Conservation (phyloP, 2,888 invertebrate species). For the Rhagophthalmus giganteus region DNA sequence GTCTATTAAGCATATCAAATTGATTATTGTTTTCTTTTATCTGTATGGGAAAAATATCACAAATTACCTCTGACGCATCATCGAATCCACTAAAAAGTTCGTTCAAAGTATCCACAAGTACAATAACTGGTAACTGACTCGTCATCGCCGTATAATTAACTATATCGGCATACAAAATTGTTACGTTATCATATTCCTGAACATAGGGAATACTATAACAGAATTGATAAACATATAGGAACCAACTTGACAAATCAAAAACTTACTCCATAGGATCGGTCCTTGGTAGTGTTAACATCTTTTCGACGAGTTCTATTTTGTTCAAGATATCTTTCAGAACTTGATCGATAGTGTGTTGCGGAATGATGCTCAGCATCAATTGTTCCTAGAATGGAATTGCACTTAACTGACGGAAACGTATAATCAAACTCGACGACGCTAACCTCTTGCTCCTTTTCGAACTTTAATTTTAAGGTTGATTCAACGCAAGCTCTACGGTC, state of each 20-base stretch:
- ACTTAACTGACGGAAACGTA: too few relatives aligned
- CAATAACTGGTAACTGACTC: slow-evolving; percentile 76
- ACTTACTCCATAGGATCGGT: slow-evolving; percentile 56
- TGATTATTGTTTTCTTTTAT: too few relatives aligned
- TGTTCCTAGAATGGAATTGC: slow-evolving; percentile 69
- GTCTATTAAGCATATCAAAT: too few relatives aligned
- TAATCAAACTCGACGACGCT: too few relatives aligned
- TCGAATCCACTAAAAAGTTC: slow-evolving; percentile 91
- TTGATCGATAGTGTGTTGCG: slow-evolving; percentile 75
- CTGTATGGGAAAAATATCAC: too few relatives aligned
- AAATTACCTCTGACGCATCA: slow-evolving; percentile 83
- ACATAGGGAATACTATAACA: slow-evolving; percentile 77
- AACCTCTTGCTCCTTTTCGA: slow-evolving; percentile 85
- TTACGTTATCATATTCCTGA: slow-evolving; percentile 84
- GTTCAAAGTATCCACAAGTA: slow-evolving; percentile 84
- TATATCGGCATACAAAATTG: slow-evolving; percentile 90
- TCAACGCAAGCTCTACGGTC: slow-evolving; percentile 86
- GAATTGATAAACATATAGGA: too few relatives aligned
- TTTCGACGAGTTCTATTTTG: slow-evolving; percentile 55
- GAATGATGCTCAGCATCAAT: slow-evolving; percentile 82
- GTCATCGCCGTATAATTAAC: slow-evolving; percentile 91
- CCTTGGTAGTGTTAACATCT: slow-evolving; percentile 35
- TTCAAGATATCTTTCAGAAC: slow-evolving; percentile 61
- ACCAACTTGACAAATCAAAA: too few relatives aligned
- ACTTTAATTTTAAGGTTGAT: slow-evolving; percentile 77